These are phyloP conservation scores for Latrodectus elegans DNA, from an alignment of 2,888 invertebrate genomes.

Conservation along the genomic window DNA sequence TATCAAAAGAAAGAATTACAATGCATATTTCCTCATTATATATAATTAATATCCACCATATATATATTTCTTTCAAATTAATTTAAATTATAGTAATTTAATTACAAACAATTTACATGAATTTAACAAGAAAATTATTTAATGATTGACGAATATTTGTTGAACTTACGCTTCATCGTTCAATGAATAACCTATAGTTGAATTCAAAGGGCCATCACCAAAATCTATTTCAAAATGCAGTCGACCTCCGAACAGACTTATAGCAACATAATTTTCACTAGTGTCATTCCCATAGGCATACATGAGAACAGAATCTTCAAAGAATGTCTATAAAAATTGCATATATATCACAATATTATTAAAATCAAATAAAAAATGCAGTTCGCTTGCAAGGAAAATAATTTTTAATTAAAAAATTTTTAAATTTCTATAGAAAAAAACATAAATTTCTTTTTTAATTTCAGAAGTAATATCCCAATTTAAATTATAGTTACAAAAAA, in stretches of 20 bases:
- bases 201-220: slow-evolving; percentile 82
- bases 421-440: too few relatives aligned
- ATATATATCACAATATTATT: not conserved
- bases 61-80: too few relatives aligned
- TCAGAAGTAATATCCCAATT: too few relatives aligned
- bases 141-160: not conserved
- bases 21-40: too few relatives aligned
- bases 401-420: too few relatives aligned
- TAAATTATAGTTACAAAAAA: too few relatives aligned
- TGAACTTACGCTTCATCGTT: slow-evolving; percentile 73
- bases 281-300: slow-evolving; percentile 91
- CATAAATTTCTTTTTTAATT: too few relatives aligned
- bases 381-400: not conserved
- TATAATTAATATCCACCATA: too few relatives aligned
- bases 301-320: slow-evolving; percentile 92
- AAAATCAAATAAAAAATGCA: not conserved
- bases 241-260: slow-evolving; percentile 85
- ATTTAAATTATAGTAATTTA: not conserved
- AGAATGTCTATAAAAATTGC: slow-evolving; percentile 82
- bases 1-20: too few relatives aligned
- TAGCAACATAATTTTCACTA: slow-evolving; percentile 91
- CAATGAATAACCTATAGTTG: slow-evolving; percentile 73
- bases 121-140: not conserved
- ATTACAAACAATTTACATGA: not conserved
- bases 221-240: slow-evolving; percentile 91